phyloP scores from a whole-genome alignment of 2,888 invertebrate species.

The Gryllus longicercus region DNA sequence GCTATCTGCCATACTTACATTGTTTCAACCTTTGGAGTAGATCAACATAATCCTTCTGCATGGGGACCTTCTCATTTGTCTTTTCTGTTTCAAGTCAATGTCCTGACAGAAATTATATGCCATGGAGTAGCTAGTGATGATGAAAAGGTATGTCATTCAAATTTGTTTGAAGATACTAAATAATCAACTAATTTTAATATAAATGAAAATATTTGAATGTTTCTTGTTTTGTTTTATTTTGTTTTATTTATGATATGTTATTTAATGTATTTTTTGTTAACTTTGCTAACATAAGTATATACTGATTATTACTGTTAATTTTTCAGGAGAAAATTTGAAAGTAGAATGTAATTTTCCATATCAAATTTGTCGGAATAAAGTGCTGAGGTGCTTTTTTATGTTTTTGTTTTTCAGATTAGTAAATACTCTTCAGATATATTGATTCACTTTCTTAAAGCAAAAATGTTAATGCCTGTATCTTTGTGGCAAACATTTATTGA shows the following conservation, averaged over 20 bases:
- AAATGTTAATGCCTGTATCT: slow-evolving; percentile 57
- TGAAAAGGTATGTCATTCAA: slow-evolving; percentile 43
- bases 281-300: too few relatives aligned
- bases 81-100: slow-evolving; percentile 56
- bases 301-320: too few relatives aligned
- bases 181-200: too few relatives aligned
- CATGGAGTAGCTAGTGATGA: slow-evolving; percentile 56
- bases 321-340: neutral
- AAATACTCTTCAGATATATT: slow-evolving; percentile 59
- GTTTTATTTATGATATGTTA: neutral
- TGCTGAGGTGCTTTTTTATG: neutral
- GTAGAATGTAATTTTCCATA: neutral
- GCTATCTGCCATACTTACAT: slow-evolving; percentile 54
- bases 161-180: neutral
- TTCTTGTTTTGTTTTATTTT: neutral
- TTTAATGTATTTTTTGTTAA: neutral
- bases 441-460: slow-evolving; percentile 60
- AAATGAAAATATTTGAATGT: too few relatives aligned
- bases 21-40: slow-evolving; percentile 54
- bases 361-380: neutral
- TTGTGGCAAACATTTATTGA: slow-evolving; percentile 62
- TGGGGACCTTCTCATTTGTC: slow-evolving; percentile 51
- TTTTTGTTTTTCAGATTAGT: slow-evolving; percentile 52
- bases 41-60: slow-evolving; percentile 40
- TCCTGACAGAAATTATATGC: slow-evolving; percentile 62